Evolutionary conservation across 35 echinoderm and acorn worm species (phyloP), one percentile per base, ranked within the genome.

Genomic region (Patiria miniata): DNA sequence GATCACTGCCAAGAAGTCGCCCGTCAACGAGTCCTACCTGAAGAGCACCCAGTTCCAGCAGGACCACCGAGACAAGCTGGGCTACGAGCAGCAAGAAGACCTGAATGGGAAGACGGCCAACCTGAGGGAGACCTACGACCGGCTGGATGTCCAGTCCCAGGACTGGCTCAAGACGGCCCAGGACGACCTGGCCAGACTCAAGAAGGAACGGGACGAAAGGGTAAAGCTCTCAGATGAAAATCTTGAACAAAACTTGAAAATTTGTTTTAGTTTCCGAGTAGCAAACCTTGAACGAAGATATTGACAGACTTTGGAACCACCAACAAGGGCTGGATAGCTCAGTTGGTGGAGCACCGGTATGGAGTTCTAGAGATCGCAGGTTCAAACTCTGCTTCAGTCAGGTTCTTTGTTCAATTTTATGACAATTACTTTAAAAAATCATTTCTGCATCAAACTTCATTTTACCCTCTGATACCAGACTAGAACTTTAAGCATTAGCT

Each of bases 51-150:
- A 97, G 52, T 97, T 97, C 77, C 51, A 93, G 10, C 87, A 89
- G 37, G 95, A 97, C 91, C 90, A 91, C 84, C 82, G 91, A 50
- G 95, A 97, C 28, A 83, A 86, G 42, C 95, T 97, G 22, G 83
- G 52, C 23, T 93, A 93, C 16, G 91, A 93, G n/a, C 87, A 93
- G 61, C 91, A 90, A 42, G 95, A 93, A 14, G 69, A 61, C 12
- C 84, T 97, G 2, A 80, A 80, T 30, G 59, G 86, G 19, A 87
- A 89, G 52, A 88, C 89, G 3, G 83, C 19, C 6, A 88, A 86
- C 28, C 91, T 97, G 59, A 90, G 81, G 39, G 95, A 93, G 18
- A 86, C 85, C 0, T 97, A 87, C 58, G 81, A 79, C 80, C 57
- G 89, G 16, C 79, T 97, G n/a, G 77, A 93, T 21, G 84, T 87